Percentiles rank a stretch among this genome's conserved stretches.
Evolutionary conservation across 2,888 invertebrate genomes (phyloP).

Genomic region (Cryptosula pallasiana): DNA sequence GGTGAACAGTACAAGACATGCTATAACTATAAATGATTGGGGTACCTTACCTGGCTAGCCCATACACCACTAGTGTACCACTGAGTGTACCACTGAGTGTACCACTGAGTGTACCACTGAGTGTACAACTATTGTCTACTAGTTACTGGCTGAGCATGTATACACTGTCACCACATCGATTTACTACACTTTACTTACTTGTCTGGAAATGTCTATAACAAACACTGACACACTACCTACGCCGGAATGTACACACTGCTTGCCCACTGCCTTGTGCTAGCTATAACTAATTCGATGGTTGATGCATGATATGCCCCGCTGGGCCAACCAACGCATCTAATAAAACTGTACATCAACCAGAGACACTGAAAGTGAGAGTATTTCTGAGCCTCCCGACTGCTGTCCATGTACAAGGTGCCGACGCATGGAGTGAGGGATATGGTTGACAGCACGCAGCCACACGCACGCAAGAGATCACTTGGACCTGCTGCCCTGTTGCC

Average conservation of each 20-base stretch:
- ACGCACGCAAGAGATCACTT: not conserved
- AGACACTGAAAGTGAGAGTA: not conserved
- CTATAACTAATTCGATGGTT: no score
- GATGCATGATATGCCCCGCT: no score
- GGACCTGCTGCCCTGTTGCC: not conserved
- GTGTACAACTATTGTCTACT: no score
- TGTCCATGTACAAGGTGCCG: constrained; percentile 22
- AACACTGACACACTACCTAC: constrained; percentile 20
- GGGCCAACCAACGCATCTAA: not conserved
- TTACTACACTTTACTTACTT: no score
- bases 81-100: no score
- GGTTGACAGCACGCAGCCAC: constrained; percentile 12
- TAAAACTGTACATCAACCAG: not conserved
- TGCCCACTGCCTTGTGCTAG: constrained; percentile 8
- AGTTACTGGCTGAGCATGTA: no score
- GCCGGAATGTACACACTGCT: no score
- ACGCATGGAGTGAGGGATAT: not conserved
- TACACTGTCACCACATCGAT: not conserved
- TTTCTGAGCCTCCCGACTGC: constrained; percentile 16
- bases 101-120: no score
- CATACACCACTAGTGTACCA: no score
- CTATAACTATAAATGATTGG: no score
- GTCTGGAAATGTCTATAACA: no score
- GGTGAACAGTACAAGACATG: not conserved
- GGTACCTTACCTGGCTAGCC: not conserved